A percentile compares a stretch with the other conserved stretches of the same genome.
phyloP scores from a whole-genome alignment of 2,888 invertebrate genomes.

The Argynnis bischoffii region DNA sequence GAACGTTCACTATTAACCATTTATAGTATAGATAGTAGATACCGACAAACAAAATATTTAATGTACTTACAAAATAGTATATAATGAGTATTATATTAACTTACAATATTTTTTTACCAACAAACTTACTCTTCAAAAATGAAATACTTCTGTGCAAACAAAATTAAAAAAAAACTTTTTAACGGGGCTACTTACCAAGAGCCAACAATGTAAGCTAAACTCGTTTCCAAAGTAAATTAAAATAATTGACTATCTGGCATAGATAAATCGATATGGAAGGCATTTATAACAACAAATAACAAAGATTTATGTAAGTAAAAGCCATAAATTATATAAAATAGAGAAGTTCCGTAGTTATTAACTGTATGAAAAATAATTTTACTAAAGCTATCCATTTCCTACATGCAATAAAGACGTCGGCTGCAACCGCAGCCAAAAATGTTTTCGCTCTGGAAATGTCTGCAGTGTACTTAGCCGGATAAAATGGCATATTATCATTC shows the following conservation, averaged over 20 bases:
- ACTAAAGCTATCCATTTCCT: conserved; percentile 42
- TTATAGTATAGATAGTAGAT: conserved; percentile 1
- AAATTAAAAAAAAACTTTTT: too few species aligned
- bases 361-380: conserved; percentile 42
- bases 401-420: conserved; percentile 46
- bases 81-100: background rate
- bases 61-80: background rate
- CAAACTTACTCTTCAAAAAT: too few species aligned
- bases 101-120: background rate
- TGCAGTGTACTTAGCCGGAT: conserved; percentile 39
- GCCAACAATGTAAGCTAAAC: background rate
- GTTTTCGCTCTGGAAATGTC: conserved; percentile 42
- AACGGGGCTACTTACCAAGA: too few species aligned
- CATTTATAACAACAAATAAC: conserved; percentile 32
- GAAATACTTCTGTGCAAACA: too few species aligned
- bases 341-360: conserved; percentile 42
- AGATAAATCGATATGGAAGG: conserved; percentile 33
- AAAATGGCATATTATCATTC: conserved; percentile 39
- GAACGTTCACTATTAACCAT: conserved; percentile 8
- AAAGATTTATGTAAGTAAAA: conserved; percentile 33
- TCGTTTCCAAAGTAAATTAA: conserved; percentile 8
- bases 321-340: conserved; percentile 37
- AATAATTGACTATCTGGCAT: conserved; percentile 27
- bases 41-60: background rate
- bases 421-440: conserved; percentile 46